Evolutionary conservation across 2,113 vertebrate genomes (phyloP), one percentile per base, ranked within the genome.

Genomic region (Hepsetus odoe): DNA sequence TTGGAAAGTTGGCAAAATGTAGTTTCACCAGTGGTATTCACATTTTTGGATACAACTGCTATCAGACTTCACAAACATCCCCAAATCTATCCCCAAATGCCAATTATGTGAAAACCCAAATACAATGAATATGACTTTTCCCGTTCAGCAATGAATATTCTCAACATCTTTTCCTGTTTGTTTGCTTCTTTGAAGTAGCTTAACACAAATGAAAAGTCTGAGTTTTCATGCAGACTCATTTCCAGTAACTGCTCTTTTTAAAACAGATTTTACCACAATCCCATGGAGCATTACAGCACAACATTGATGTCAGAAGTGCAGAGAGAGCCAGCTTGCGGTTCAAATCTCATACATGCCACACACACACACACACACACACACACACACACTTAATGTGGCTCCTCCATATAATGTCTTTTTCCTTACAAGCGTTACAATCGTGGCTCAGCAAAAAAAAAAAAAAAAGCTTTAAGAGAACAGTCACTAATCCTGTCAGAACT

Each of bases 331-430:
- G 61, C 2, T 38, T 38, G 61, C 20, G 58, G 26, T 11, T 30
- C 26, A 30, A 24, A 30, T 16, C 58, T 61, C 58, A 32, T 49
- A 68, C 62, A 44, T 55, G 2, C 20, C 30, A 77, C 72, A 79
- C 77, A 80, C 75, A 81, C 51, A 62, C 51, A 70, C 79, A 78
- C 55, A 79, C 76, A 82, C 42, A 69, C 64, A 76, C 79, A 85
- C 85, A 42, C 55, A 51, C 40, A 14, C 14, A 75, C 87, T 87
- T 89, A 35, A 56, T 16, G 53, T 33, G 59, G 30, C 35, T 30
- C 44, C 7, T 69, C 28, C 49, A 28, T 28, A 32, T 42, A 74
- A 18, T 28, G 38, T 44, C 72, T 40, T 59, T 38, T 10, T 26
- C 46, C 26, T 26, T 24, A 32, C 58, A 28, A 32, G 28, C n/a